Conservation (phyloP, 2,797 vertebrate species). For the Serranus cabrilla region DNA sequence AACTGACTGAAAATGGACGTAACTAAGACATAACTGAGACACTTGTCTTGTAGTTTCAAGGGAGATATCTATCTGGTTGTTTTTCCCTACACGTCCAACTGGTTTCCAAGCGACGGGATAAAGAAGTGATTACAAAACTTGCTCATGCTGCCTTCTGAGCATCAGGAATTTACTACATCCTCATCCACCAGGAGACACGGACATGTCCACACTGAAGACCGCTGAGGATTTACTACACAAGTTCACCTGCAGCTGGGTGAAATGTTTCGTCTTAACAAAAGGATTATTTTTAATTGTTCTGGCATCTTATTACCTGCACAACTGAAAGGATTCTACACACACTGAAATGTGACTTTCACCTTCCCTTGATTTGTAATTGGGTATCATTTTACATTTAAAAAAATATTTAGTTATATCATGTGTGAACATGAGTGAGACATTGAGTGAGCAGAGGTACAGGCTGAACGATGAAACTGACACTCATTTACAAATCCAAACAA, state of each 20-base stretch:
- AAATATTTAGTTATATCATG: background rate
- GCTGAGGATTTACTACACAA: background rate
- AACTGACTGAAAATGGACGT: background rate
- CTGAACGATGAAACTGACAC: slow-evolving; percentile 26
- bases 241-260: background rate
- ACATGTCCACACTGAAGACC: background rate
- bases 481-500: slow-evolving; percentile 33
- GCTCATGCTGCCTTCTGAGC: background rate
- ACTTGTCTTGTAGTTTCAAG: too few relatives aligned
- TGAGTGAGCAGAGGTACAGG: slow-evolving; percentile 18
- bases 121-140: background rate
- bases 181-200: background rate
- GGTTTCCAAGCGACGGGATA: background rate
- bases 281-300: background rate
- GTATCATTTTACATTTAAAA: slow-evolving; percentile 9
- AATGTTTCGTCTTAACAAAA: background rate
- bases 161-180: background rate
- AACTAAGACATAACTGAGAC: background rate
- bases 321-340: slow-evolving; percentile 1
- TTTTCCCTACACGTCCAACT: background rate
- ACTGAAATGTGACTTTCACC: slow-evolving; percentile 9
- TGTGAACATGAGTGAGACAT: slow-evolving; percentile 1
- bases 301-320: background rate
- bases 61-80: background rate
- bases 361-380: slow-evolving; percentile 1